Percentiles rank a stretch among this genome's conserved stretches.
These are phyloP conservation scores for Harlomillsia oculata DNA, from an alignment of 1,140 invertebrate genomes.

Conservation along the genomic window DNA sequence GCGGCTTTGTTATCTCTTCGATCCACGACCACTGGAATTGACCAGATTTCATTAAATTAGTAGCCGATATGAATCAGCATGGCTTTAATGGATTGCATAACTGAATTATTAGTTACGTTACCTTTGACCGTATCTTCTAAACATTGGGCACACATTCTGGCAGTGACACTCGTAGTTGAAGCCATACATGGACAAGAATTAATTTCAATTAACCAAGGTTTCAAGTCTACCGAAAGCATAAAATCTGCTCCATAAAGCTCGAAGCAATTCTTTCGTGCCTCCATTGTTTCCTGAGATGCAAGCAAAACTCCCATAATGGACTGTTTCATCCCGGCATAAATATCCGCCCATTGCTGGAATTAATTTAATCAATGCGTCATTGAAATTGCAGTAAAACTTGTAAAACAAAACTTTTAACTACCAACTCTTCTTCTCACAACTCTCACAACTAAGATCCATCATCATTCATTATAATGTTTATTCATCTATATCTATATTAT, in stretches of 20 bases:
- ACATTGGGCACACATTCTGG: constrained; percentile 70
- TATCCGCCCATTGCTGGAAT: constrained; percentile 41
- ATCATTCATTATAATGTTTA: not conserved
- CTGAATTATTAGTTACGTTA: constrained; percentile 40
- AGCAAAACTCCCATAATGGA: constrained; percentile 75
- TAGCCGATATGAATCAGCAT: not conserved
- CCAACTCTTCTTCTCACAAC: no score
- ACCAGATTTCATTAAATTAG: no score
- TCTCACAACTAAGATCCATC: no score
- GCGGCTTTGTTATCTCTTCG: constrained; percentile 61
- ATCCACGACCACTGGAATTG: constrained; percentile 73
- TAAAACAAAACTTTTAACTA: no score
- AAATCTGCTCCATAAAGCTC: constrained; percentile 91
- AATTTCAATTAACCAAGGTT: constrained; percentile 87
- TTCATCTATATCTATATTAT: constrained; percentile 41
- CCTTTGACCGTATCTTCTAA: constrained; percentile 89
- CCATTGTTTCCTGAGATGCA: constrained; percentile 68
- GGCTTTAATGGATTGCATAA: not conserved
- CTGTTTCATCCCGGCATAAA: constrained; percentile 83
- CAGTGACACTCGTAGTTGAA: constrained; percentile 75
- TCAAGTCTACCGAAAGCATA: constrained; percentile 77
- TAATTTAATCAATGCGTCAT: not conserved
- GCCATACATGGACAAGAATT: constrained; percentile 88
- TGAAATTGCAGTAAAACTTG: no score
- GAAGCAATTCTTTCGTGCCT: constrained; percentile 75